Evolutionary conservation across 2,113 vertebrate species (phyloP).

Genomic region (Helogale parvula): DNA sequence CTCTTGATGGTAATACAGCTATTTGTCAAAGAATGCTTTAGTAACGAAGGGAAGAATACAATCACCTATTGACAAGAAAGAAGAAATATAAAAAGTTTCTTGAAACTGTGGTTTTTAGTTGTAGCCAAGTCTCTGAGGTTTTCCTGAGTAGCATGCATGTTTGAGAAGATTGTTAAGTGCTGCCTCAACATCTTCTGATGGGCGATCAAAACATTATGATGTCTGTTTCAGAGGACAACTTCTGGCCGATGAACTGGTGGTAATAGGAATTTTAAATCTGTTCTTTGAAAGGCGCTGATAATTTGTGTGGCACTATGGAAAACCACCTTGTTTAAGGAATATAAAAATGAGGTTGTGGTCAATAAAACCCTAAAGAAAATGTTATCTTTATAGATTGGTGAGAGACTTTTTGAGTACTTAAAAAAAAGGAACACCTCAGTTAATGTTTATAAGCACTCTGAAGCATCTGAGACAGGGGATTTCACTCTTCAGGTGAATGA

Average conservation of each 20-base stretch:
- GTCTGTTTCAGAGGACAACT: constrained; percentile 37
- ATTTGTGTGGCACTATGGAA: background rate
- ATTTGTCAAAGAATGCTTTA: constrained; percentile 43
- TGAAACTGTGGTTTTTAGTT: background rate
- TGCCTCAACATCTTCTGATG: constrained; percentile 33
- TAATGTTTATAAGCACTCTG: constrained; percentile 3
- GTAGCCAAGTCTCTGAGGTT: background rate
- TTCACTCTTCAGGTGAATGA: background rate
- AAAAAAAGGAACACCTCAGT: background rate
- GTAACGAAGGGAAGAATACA: background rate
- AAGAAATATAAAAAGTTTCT: constrained; percentile 10
- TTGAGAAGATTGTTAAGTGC: constrained; percentile 28
- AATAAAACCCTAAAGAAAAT: constrained; percentile 32
- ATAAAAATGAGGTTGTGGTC: background rate
- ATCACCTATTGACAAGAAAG: constrained; percentile 43
- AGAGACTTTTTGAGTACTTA: background rate
- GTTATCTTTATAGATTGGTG: background rate
- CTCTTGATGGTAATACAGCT: background rate
- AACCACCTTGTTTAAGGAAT: background rate
- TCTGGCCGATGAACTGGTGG: background rate
- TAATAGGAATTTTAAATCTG: constrained; percentile 12
- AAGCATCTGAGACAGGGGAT: background rate
- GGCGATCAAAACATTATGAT: constrained; percentile 54
- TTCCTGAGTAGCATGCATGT: background rate
- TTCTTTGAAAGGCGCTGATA: background rate